Percentiles rank a stretch among this genome's conserved stretches.
Conservation (phyloP, 2,797 vertebrate genomes). For the Capromys pilorides region DNA sequence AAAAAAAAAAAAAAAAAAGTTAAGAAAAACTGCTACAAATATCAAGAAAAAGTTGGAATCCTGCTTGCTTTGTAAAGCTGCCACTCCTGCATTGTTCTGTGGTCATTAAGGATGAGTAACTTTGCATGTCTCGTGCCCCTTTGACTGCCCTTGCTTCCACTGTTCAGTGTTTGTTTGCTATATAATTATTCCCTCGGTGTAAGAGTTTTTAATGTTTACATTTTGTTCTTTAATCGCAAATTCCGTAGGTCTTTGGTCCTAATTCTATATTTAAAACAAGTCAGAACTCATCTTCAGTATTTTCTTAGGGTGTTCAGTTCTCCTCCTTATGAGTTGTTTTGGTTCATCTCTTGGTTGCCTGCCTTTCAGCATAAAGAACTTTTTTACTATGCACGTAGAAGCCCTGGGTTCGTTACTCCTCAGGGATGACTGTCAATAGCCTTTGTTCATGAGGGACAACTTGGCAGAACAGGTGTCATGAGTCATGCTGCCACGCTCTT, state of each 20-base stretch:
- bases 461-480: not conserved
- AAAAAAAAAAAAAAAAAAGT: too few relatives aligned
- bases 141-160: not conserved
- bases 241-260: not conserved
- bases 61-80: not conserved
- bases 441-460: not conserved
- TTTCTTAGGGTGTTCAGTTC: not conserved
- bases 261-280: conserved; percentile 28
- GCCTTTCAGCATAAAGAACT: not conserved
- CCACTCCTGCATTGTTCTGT: not conserved
- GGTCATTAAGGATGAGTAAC: conserved; percentile 1
- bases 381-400: conserved; percentile 2
- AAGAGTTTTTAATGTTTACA: conserved; percentile 32
- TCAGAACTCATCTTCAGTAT: conserved; percentile 11
- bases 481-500: not conserved
- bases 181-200: conserved; percentile 4
- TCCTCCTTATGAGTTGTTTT: conserved; percentile 23
- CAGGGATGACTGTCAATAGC: not conserved
- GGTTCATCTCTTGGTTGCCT: conserved; percentile 20
- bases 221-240: conserved; percentile 19
- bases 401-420: not conserved
- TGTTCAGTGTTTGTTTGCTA: not conserved
- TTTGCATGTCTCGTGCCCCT: not conserved
- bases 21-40: conserved; percentile 23
- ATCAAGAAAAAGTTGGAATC: conserved; percentile 13